Evolutionary conservation across 2,797 vertebrate species (phyloP).

Genomic region (Chanos chanos): DNA sequence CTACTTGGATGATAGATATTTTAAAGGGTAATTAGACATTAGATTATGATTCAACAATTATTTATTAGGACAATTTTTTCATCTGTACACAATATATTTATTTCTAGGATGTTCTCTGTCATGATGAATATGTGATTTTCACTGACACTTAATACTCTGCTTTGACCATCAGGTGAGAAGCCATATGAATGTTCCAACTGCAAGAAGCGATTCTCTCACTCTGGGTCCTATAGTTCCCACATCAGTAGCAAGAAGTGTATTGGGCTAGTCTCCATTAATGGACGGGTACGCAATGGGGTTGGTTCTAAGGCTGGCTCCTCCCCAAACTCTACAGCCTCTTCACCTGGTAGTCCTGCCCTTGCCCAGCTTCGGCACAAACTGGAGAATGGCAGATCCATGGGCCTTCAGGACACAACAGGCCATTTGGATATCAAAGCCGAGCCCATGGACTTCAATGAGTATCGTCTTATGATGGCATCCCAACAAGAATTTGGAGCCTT

Average conservation of each 20-base stretch:
- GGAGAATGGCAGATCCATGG: slow-evolving; percentile 86
- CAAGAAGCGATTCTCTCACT: slow-evolving; percentile 98
- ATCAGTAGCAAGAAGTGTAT: slow-evolving; percentile 99
- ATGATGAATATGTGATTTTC: background rate
- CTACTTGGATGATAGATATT: slow-evolving; percentile 18
- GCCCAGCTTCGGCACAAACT: slow-evolving; percentile 91
- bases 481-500: slow-evolving; percentile 84
- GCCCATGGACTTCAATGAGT: slow-evolving; percentile 92
- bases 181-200: slow-evolving; percentile 98
- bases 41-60: slow-evolving; percentile 13
- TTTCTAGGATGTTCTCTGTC: too few species aligned
- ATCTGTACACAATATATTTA: too few species aligned
- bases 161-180: slow-evolving; percentile 98
- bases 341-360: slow-evolving; percentile 89
- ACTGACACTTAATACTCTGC: background rate
- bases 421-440: slow-evolving; percentile 89
- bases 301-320: slow-evolving; percentile 87
- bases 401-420: slow-evolving; percentile 78
- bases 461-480: slow-evolving; percentile 82
- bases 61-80: too few species aligned
- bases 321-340: slow-evolving; percentile 89
- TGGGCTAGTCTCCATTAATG: slow-evolving; percentile 86
- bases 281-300: slow-evolving; percentile 79
- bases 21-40: slow-evolving; percentile 24
- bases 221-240: slow-evolving; percentile 98